A percentile compares a stretch with the other conserved stretches of the same genome.
Evolutionary conservation across 2,113 vertebrate genomes (phyloP).

Genomic region (Pterocles orientalis): DNA sequence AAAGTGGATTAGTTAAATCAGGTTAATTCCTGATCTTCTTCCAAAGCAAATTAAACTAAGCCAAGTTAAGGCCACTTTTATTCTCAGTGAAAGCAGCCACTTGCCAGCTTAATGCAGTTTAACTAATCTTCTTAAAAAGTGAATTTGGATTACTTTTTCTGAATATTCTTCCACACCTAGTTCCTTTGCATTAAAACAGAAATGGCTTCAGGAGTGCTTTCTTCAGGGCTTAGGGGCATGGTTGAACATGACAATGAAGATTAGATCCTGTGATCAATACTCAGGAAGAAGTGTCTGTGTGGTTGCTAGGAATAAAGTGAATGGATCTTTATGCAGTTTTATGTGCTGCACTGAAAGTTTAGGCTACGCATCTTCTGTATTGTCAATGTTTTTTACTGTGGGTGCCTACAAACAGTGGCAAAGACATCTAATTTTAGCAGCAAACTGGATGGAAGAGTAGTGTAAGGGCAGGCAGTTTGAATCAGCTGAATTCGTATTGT

Average conservation of each 20-base stretch:
- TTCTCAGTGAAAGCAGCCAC: constrained; percentile 13
- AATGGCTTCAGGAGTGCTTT: neutral
- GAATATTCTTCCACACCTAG: neutral
- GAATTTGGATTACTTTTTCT: constrained; percentile 6
- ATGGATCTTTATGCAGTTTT: neutral
- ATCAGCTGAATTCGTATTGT: neutral
- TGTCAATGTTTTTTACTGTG: neutral
- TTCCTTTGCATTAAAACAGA: neutral
- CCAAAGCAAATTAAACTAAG: constrained; percentile 54
- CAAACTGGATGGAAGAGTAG: neutral
- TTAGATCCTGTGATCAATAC: neutral
- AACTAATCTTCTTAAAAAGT: constrained; percentile 48
- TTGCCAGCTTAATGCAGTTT: constrained; percentile 36
- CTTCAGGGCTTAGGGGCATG: neutral
- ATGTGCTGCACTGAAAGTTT: neutral
- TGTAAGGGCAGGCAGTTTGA: neutral
- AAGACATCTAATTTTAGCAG: neutral
- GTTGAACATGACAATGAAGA: neutral
- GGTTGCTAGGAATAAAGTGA: neutral
- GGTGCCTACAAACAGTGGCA: neutral
- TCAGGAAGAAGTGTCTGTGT: neutral
- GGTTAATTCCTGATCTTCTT: constrained; percentile 50
- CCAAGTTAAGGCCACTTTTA: constrained; percentile 28
- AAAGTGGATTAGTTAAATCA: constrained; percentile 47
- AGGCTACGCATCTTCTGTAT: neutral